Conservation (phyloP, 2,888 invertebrate species). For the Pedicia rivosa region DNA sequence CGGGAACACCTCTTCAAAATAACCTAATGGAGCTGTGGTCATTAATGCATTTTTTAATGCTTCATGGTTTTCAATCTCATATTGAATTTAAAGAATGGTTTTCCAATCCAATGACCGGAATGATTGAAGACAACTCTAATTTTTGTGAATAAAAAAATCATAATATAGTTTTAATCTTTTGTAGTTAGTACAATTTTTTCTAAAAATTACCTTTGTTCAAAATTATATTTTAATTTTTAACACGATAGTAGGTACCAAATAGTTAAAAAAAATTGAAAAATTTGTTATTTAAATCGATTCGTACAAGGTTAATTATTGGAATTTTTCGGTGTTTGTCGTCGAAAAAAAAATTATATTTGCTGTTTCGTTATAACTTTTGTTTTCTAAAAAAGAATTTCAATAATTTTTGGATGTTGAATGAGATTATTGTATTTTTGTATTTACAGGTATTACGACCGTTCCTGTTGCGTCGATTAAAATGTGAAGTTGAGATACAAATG, state of each 20-base stretch:
- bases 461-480: constrained; percentile 77
- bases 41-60: constrained; percentile 96
- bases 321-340: too few relatives aligned
- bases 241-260: too few relatives aligned
- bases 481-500: constrained; percentile 94
- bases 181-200: too few relatives aligned
- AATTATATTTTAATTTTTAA: constrained; percentile 1
- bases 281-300: constrained; percentile 98
- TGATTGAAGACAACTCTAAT: constrained; percentile 91
- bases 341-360: too few relatives aligned
- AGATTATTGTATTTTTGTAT: constrained; percentile 41
- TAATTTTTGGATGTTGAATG: too few relatives aligned
- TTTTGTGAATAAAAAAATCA: constrained; percentile 39
- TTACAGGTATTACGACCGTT: constrained; percentile 77
- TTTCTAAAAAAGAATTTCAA: too few relatives aligned
- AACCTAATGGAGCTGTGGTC: constrained; percentile 96
- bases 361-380: too few relatives aligned
- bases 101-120: constrained; percentile 89
- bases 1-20: constrained; percentile 92
- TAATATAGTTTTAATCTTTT: constrained; percentile 3
- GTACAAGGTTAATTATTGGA: too few relatives aligned
- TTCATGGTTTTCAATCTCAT: constrained; percentile 90
- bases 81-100: constrained; percentile 98
- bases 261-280: too few relatives aligned
- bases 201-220: neutral